These are phyloP conservation scores for Cantharis rufa DNA, from an alignment of 2,888 invertebrate genomes.

Conservation along the genomic window DNA sequence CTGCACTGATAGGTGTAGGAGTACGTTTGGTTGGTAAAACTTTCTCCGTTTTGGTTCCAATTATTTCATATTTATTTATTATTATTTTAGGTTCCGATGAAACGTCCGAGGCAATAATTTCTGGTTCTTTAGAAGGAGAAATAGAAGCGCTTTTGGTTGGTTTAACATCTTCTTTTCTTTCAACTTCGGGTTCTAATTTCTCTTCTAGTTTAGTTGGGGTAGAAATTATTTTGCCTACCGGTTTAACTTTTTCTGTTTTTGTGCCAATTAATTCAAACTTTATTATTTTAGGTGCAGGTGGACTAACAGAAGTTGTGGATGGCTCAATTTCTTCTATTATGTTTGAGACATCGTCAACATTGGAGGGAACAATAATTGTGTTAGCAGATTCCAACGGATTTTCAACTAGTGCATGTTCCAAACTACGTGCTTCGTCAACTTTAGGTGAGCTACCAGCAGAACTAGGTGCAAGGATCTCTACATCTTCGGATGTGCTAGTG, in stretches of 20 bases:
- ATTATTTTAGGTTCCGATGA: background rate
- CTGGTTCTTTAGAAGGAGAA: background rate
- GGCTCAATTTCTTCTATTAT: background rate
- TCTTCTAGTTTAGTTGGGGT: background rate
- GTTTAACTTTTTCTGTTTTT: background rate
- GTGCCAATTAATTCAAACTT: background rate
- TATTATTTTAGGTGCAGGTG: background rate
- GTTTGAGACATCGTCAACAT: background rate
- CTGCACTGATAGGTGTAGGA: background rate
- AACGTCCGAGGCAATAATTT: background rate
- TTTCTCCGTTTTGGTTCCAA: background rate
- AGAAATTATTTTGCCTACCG: background rate
- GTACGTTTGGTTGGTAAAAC: background rate
- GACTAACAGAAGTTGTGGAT: background rate
- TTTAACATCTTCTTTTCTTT: background rate
- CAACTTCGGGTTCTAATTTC: background rate
- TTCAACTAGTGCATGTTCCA: conserved; percentile 17
- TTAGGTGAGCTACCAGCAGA: conserved; percentile 38
- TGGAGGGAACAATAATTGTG: background rate
- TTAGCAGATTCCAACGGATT: background rate
- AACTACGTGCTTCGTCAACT: conserved; percentile 48
- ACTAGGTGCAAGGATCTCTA: conserved; percentile 32
- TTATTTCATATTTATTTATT: background rate
- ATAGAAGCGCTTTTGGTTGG: background rate
- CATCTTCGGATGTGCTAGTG: conserved; percentile 24